Conservation (phyloP, 2,888 invertebrate species). For the Ernsta delagoae region DNA sequence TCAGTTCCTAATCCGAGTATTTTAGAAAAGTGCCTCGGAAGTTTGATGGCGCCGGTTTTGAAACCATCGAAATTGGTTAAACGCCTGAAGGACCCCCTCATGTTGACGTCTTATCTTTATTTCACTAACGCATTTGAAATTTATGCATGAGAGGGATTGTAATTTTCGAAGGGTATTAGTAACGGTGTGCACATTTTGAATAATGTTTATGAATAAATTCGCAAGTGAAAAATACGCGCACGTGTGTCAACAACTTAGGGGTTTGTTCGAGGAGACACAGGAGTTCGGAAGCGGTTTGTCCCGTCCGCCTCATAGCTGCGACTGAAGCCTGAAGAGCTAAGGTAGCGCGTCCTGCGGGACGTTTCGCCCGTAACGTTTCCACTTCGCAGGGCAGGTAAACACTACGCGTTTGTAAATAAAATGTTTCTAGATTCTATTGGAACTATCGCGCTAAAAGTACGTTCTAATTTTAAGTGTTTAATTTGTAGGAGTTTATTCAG, state of each 20-base stretch:
- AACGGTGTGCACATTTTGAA: background rate
- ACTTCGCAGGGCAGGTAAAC: slow-evolving; percentile 1
- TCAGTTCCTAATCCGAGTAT: slow-evolving; percentile 62
- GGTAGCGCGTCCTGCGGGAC: slow-evolving; percentile 10
- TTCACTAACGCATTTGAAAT: background rate
- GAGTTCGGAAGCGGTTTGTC: slow-evolving; percentile 15
- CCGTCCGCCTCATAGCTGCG: slow-evolving; percentile 5
- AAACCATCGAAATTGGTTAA: slow-evolving; percentile 61
- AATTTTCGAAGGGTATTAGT: background rate
- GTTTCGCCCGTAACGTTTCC: background rate
- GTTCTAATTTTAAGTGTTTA: too few relatives aligned
- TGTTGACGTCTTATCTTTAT: background rate
- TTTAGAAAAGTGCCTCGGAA: slow-evolving; percentile 71
- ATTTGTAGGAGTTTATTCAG: too few relatives aligned
- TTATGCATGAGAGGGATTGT: background rate
- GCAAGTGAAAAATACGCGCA: background rate
- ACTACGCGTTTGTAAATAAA: background rate
- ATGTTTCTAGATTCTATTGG: slow-evolving; percentile 17
- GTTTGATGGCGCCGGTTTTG: slow-evolving; percentile 64
- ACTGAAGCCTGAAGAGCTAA: slow-evolving; percentile 17
- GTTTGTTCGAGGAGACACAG: background rate
- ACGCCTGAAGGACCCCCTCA: slow-evolving; percentile 58
- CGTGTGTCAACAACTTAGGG: slow-evolving; percentile 5
- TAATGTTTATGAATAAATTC: background rate
- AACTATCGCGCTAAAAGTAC: background rate